A percentile compares a stretch with the other conserved stretches of the same genome.
Conservation (phyloP, 2,113 vertebrate genomes). For the Atlantisia rogersi region DNA sequence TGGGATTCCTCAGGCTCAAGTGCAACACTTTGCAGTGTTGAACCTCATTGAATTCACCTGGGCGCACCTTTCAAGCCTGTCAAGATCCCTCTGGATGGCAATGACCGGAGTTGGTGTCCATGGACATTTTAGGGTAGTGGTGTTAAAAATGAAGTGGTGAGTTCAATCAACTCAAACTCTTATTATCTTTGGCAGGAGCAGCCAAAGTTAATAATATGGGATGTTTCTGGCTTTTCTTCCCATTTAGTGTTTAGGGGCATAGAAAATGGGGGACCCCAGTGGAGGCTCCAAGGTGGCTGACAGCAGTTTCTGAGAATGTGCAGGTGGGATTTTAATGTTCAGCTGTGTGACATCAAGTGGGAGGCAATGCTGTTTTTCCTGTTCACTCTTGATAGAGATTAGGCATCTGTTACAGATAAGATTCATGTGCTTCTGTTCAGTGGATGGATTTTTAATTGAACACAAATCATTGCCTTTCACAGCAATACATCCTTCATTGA, state of each 20-base stretch:
- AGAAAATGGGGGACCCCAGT: not conserved
- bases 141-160: not conserved
- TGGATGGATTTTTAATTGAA: constrained; percentile 10
- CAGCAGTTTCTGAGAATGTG: rapidly evolving
- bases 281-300: not conserved
- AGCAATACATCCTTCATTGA: not conserved
- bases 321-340: not conserved
- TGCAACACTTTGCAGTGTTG: no score
- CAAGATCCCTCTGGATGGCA: no score
- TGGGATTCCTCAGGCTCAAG: no score
- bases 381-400: not conserved
- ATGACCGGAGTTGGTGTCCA: no score
- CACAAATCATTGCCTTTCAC: not conserved
- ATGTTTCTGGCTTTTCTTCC: not conserved
- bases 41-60: no score
- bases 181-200: rapidly evolving
- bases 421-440: not conserved
- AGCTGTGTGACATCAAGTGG: not conserved
- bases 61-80: no score
- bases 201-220: no score
- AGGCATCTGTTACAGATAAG: not conserved
- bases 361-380: not conserved
- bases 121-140: not conserved
- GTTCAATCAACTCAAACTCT: not conserved
- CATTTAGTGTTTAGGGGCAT: not conserved